Base-by-base conservation (phyloP, 1,140 invertebrate genomes). In the Tetramorium parvispinum region DNA sequence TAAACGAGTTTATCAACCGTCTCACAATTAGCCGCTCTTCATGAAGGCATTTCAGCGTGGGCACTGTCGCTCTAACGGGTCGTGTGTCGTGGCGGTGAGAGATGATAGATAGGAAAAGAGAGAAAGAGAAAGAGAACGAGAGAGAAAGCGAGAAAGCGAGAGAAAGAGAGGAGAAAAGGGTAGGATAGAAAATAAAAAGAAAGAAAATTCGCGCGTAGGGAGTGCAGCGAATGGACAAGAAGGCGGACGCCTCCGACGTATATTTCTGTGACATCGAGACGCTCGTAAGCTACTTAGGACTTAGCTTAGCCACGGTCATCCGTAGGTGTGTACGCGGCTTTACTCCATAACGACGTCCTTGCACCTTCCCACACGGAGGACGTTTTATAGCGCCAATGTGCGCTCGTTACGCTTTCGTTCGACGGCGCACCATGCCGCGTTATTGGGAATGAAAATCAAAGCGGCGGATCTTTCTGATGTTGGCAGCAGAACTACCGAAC, bases 321-420 rank as follows among this genome's bases (percentile, higher is more conserved):
- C 78, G 78, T 88, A 49, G 68, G 81, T 88, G 88, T 88, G 89
- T 79, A 85, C 82, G 71, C 49, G 37, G 82, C 53, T 86, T 89
- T 77, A 87, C 86, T 81, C 87, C 77, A 57, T 87, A 90, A 91
- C 88, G 87, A 88, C 87, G 91, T 92, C 92, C 90, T 93, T 92
- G 90, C 88, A 73, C 70, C 88, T 87, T 91, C 88, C 78, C 83
- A 91, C 91, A 90, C 85, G 85, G 87, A 92, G 89, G 82, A 92
- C 87, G 85, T 91, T 91, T 92, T 89, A 92, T 89, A 91, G 88
- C 77, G 77, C 24, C 61, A 68, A 90, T 85, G 85, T 83, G 82
- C 73, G 65, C 71, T 87, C 89, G 91, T 92, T 88, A 92, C 89
- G 91, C 90, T 93, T 89, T 89, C 61, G 57, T 55, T 32, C 18